phyloP scores from a whole-genome alignment of 2,113 vertebrate species.

The Dasypus novemcinctus region DNA sequence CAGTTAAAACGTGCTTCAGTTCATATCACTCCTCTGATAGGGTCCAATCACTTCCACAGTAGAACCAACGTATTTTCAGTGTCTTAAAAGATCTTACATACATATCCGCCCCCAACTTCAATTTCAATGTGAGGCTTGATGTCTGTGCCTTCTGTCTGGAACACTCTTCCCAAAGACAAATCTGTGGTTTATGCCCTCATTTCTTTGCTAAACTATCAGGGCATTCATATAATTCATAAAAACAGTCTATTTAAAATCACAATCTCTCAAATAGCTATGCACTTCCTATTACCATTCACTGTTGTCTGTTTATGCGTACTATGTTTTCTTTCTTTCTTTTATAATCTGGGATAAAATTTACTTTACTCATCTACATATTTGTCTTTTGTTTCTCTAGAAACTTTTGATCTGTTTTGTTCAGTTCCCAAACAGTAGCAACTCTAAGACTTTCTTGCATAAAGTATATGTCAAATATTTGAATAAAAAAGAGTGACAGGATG shows the following conservation, averaged over 20 bases:
- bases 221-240: background rate
- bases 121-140: background rate
- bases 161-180: background rate
- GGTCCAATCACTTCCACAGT: background rate
- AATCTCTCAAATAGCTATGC: background rate
- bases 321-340: background rate
- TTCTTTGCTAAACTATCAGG: background rate
- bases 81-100: background rate
- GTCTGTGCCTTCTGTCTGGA: background rate
- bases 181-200: background rate
- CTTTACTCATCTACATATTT: background rate
- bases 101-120: rapidly evolving
- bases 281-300: background rate
- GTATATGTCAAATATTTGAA: background rate
- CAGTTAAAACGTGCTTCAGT: background rate
- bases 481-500: background rate
- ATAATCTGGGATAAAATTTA: background rate
- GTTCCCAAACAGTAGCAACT: background rate
- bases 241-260: background rate
- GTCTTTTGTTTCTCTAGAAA: background rate
- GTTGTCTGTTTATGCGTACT: background rate
- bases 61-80: background rate
- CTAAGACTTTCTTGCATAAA: background rate
- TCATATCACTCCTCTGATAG: background rate
- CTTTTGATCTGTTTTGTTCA: background rate